These are phyloP conservation scores for Sebastes iracundus DNA, from an alignment of 2,797 vertebrate species.

Conservation along the genomic window DNA sequence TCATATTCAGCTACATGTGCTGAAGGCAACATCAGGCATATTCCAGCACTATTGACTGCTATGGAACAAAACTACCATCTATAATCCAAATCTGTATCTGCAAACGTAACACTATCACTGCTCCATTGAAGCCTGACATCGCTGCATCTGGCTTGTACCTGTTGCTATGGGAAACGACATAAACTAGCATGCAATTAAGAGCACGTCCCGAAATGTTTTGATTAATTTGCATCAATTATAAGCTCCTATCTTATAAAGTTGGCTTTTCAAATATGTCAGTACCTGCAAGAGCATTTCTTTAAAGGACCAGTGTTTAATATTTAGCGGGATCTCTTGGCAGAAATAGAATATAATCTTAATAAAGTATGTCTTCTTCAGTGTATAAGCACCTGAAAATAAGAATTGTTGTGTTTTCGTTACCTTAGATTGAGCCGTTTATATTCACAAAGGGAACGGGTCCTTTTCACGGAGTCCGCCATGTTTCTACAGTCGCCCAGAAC, in stretches of 20 bases:
- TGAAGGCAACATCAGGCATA: background rate
- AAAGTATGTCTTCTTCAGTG: too few relatives aligned
- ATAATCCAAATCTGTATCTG: conserved; percentile 7
- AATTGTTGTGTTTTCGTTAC: too few relatives aligned
- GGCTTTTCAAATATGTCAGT: background rate
- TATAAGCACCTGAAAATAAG: too few relatives aligned
- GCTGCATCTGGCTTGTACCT: conserved; percentile 2
- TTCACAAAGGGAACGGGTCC: too few relatives aligned
- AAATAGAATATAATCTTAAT: too few relatives aligned
- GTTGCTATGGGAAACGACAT: background rate
- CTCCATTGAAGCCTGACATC: background rate
- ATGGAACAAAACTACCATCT: background rate
- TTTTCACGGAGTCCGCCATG: too few relatives aligned
- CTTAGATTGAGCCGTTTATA: too few relatives aligned
- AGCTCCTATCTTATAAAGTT: background rate
- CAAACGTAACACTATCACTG: background rate
- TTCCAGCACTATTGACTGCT: background rate
- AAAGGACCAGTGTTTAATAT: too few relatives aligned
- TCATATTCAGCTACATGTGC: background rate
- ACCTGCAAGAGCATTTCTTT: background rate
- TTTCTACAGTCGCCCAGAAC: too few relatives aligned
- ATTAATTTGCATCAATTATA: background rate
- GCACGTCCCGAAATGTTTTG: background rate
- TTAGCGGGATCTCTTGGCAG: too few relatives aligned
- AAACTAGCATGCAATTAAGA: background rate